Percentiles rank a stretch among this genome's conserved stretches.
phyloP scores from a whole-genome alignment of 2,113 vertebrate genomes.

The Syrmaticus mikado region DNA sequence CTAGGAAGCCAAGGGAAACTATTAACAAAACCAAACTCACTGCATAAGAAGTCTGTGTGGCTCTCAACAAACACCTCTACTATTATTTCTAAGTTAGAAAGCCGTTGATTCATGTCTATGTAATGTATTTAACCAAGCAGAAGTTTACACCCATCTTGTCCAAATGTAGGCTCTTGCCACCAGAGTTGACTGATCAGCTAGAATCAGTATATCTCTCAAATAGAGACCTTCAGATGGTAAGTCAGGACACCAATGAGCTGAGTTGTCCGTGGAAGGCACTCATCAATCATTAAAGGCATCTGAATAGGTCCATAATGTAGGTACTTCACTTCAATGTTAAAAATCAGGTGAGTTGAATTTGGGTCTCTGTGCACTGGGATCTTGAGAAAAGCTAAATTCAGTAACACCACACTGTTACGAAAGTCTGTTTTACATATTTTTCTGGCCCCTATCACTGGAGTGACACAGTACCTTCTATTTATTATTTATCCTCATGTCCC shows the following conservation, averaged over 20 bases:
- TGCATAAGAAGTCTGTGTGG: neutral
- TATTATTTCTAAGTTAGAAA: neutral
- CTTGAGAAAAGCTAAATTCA: neutral
- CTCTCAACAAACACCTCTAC: neutral
- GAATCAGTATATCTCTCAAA: neutral
- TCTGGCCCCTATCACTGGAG: neutral
- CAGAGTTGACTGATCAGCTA: neutral
- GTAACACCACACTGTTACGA: neutral
- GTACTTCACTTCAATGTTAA: neutral
- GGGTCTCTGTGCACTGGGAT: neutral
- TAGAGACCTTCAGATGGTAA: slow-evolving; percentile 11
- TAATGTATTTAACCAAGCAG: neutral
- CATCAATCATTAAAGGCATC: neutral
- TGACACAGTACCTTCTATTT: accelerated
- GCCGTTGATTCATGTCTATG: neutral
- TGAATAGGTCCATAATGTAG: neutral
- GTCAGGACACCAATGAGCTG: neutral
- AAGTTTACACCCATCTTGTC: neutral
- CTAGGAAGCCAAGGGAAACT: neutral
- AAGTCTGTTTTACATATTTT: neutral
- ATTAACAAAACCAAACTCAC: neutral
- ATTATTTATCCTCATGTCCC: neutral
- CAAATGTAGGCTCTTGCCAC: neutral
- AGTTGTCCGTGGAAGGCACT: neutral
- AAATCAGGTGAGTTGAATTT: slow-evolving; percentile 24